Percentiles rank a stretch among this genome's conserved stretches.
Evolutionary conservation across 2,113 vertebrate species (phyloP).

Genomic region (Melanotaenia duboulayi): DNA sequence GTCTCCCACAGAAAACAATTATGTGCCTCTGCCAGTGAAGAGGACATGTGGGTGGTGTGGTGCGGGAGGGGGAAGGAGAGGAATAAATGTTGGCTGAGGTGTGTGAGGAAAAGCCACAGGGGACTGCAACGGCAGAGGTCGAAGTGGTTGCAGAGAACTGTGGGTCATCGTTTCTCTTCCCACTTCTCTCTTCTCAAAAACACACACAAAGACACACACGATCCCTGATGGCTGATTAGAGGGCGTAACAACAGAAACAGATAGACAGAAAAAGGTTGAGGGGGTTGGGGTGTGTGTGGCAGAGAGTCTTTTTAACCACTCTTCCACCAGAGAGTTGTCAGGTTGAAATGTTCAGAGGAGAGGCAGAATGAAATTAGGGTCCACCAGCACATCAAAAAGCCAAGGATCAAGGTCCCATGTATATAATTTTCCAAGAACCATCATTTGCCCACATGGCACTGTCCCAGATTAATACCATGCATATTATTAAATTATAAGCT

Average conservation of each 20-base stretch:
- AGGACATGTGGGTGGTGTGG: slow-evolving; percentile 52
- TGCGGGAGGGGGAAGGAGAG: background rate
- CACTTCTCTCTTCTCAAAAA: slow-evolving; percentile 31
- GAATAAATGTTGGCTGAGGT: slow-evolving; percentile 33
- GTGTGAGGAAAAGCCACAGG: slow-evolving; percentile 38
- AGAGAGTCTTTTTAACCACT: slow-evolving; percentile 9
- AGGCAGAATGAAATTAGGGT: slow-evolving; percentile 10
- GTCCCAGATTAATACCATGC: background rate
- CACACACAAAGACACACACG: slow-evolving; percentile 9
- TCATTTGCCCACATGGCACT: background rate
- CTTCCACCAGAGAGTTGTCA: slow-evolving; percentile 15
- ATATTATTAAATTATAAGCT: slow-evolving; percentile 9
- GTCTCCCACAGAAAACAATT: slow-evolving; percentile 76
- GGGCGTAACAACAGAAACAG: slow-evolving; percentile 24
- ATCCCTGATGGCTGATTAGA: slow-evolving; percentile 61
- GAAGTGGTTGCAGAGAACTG: slow-evolving; percentile 42
- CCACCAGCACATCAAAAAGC: slow-evolving; percentile 1
- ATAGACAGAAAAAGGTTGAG: slow-evolving; percentile 1
- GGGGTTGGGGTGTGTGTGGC: background rate
- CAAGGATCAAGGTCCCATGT: background rate
- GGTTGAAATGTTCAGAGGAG: slow-evolving; percentile 14
- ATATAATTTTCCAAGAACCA: background rate
- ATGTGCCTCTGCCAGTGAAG: slow-evolving; percentile 48
- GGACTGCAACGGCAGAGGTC: slow-evolving; percentile 35
- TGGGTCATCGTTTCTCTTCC: slow-evolving; percentile 46